Base-by-base conservation (phyloP, 2,113 vertebrate genomes). In the Grammomys surdaster region DNA sequence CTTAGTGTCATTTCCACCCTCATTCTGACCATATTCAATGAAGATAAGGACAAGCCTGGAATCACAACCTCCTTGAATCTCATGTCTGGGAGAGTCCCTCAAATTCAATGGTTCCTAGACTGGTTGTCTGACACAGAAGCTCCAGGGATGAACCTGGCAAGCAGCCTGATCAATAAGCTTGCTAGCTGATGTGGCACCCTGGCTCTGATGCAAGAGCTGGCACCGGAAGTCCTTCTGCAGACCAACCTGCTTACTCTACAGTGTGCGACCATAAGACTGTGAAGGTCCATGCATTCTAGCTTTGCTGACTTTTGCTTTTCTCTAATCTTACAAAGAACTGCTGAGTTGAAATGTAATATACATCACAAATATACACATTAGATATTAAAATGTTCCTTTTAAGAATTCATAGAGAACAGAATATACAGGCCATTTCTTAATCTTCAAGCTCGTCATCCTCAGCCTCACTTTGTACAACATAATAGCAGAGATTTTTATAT, bases 81-180 rank as follows among this genome's bases (percentile, higher is more conserved):
- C 84, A 12, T 16, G 4, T 86, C 72, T 90, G 80, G 78, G 36
- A 93, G 31, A 84, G 26, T 3, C 3, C 48, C 72, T 89, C 58
- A 48, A 36, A 90, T 19, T n/a, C 43, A 6, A 0, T n/a, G 85
- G 28, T 75, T 93, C 85, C 81, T 80, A 90, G 65, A 76, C 51
- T 54, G 46, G 48, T 16, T 94, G 94, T 48, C 65, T 80, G 51
- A 95, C 85, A 96, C 65, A 80, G 77, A 96, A 31, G 56, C 85
- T 93, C 75, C 63, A 77, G 72, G 86, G 67, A 75, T 20, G 54
- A 7, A 56, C 26, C 89, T 85, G 56, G 90, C 56, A 22, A 54
- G 70, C 48, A 12, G 43, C 75, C 95, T 84, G 77, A 73, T 92
- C 91, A 84, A 89, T 87, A 87, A 87, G 8, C 36, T 81, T 89